Percentiles rank a stretch among this genome's conserved stretches.
Evolutionary conservation across 2,888 invertebrate genomes (phyloP).

Genomic region (Tridacna crocea): DNA sequence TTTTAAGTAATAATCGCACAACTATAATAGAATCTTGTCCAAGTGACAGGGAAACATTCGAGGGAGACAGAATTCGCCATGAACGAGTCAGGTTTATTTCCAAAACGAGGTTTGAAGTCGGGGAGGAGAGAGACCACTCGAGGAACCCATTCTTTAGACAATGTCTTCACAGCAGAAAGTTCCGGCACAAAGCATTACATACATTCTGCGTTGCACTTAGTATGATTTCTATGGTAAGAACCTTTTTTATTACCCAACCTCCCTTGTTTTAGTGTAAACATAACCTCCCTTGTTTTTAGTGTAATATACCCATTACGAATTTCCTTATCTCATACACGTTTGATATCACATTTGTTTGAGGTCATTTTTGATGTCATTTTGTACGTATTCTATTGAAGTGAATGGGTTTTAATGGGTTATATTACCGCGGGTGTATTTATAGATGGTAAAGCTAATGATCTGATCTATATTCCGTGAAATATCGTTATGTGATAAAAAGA

Average conservation of each 20-base stretch:
- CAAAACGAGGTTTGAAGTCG: conserved; percentile 13
- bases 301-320: too few species aligned
- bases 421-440: too few species aligned
- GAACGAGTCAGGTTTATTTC: conserved; percentile 15
- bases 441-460: too few species aligned
- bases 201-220: conserved; percentile 22
- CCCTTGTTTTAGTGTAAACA: too few species aligned
- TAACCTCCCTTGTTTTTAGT: too few species aligned
- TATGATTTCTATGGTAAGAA: conserved; percentile 25
- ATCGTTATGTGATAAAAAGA: too few species aligned
- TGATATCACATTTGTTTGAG: too few species aligned
- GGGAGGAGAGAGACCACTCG: not conserved
- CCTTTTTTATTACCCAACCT: not conserved
- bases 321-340: too few species aligned
- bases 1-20: conserved; percentile 22
- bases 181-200: conserved; percentile 15
- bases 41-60: conserved; percentile 5
- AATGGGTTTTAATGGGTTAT: too few species aligned
- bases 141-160: conserved; percentile 3
- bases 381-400: too few species aligned
- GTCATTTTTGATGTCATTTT: too few species aligned
- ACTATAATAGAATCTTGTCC: conserved; percentile 18
- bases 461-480: too few species aligned
- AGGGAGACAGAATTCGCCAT: conserved; percentile 19
- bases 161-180: conserved; percentile 10